Evolutionary conservation across 2,888 invertebrate species (phyloP).

Genomic region (Drosophila niveifrons): DNA sequence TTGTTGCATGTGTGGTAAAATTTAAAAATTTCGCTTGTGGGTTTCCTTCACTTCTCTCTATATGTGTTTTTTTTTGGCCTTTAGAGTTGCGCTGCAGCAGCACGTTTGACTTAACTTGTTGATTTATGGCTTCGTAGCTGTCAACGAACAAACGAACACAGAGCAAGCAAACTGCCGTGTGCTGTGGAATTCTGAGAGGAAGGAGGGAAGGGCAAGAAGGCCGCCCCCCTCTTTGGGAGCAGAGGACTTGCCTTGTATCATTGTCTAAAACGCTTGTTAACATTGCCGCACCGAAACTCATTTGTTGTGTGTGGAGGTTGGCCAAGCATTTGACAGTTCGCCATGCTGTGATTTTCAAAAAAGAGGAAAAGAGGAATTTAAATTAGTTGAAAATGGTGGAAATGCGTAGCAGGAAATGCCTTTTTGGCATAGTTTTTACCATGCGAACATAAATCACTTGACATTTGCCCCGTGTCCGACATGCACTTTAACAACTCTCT

Average conservation of each 20-base stretch:
- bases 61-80: constrained; percentile 43
- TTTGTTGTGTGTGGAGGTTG: constrained; percentile 52
- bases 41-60: constrained; percentile 12
- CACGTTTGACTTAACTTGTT: constrained; percentile 83
- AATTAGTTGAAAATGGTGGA: constrained; percentile 67
- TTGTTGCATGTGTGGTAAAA: constrained; percentile 62
- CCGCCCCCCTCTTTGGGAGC: constrained; percentile 19
- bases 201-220: constrained; percentile 1
- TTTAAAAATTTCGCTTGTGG: constrained; percentile 62
- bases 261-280: constrained; percentile 82
- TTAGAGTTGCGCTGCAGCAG: constrained; percentile 62
- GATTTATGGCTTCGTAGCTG: constrained; percentile 79
- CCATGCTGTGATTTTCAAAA: constrained; percentile 48
- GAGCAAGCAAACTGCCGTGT: constrained; percentile 68
- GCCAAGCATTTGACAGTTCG: constrained; percentile 60
- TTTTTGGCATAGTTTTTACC: constrained; percentile 70
- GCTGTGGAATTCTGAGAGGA: constrained; percentile 5
- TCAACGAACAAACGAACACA: constrained; percentile 57
- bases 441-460: constrained; percentile 62
- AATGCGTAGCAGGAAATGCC: constrained; percentile 71
- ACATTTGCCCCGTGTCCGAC: constrained; percentile 17
- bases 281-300: constrained; percentile 62
- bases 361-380: constrained; percentile 64
- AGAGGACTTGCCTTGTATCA: constrained; percentile 58
- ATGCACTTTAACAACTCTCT: constrained; percentile 1